Conservation (phyloP, 2,888 invertebrate genomes). For the Sminthurides aquaticus region DNA sequence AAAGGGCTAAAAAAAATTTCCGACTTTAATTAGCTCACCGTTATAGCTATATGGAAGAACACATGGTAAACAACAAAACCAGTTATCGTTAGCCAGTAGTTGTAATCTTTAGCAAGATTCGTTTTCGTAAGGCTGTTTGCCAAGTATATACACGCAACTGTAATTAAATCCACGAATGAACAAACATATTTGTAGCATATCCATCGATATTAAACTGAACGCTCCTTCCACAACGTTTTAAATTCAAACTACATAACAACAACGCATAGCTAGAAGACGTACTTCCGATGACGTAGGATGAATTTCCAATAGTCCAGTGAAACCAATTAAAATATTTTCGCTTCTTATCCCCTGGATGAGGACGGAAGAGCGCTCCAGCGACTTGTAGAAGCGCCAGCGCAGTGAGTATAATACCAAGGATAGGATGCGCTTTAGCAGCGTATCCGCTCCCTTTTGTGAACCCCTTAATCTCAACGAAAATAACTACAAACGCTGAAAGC, state of each 20-base stretch:
- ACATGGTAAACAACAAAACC: conserved; percentile 86
- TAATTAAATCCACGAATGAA: conserved; percentile 13
- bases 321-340: conserved; percentile 83
- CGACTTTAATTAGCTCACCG: too few relatives aligned
- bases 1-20: too few relatives aligned
- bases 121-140: conserved; percentile 79
- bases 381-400: conserved; percentile 77
- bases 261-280: too few relatives aligned
- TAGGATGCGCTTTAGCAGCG: conserved; percentile 44
- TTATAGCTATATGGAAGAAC: conserved; percentile 72
- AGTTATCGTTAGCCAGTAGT: conserved; percentile 80
- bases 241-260: too few relatives aligned
- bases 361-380: conserved; percentile 76
- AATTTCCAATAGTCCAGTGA: conserved; percentile 82
- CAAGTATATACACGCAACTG: conserved; percentile 75
- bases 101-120: conserved; percentile 80
- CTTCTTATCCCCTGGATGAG: conserved; percentile 70
- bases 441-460: conserved; percentile 47
- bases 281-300: conserved; percentile 80
- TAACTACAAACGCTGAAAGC: conserved; percentile 67
- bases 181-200: too few relatives aligned
- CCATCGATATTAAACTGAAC: too few relatives aligned
- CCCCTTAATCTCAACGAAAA: conserved; percentile 69
- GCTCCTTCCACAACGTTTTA: too few relatives aligned
- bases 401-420: conserved; percentile 70